These are phyloP conservation scores for Sceloporus tristichus DNA, from an alignment of 2,113 vertebrate genomes.

Conservation along the genomic window DNA sequence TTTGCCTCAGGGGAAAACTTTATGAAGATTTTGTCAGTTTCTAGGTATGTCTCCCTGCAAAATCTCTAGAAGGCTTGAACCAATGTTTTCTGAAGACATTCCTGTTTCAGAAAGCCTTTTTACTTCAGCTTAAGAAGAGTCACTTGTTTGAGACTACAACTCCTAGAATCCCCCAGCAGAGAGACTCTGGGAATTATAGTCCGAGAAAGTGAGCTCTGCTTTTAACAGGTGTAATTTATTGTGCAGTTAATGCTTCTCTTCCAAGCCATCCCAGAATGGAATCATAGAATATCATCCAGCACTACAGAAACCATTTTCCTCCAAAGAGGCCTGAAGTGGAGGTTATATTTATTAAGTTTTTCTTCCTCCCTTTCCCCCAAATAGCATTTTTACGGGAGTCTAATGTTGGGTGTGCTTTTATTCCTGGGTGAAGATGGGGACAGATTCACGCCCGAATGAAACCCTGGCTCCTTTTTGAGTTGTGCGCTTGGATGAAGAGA, in stretches of 20 bases:
- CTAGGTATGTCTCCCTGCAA: background rate
- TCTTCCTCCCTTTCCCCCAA: constrained; percentile 52
- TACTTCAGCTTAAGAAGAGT: no score
- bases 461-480: constrained; percentile 5
- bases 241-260: no score
- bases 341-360: constrained; percentile 24
- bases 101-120: no score
- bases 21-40: background rate
- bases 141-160: no score
- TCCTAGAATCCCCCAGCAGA: no score
- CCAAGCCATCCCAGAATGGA: background rate
- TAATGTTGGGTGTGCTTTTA: constrained; percentile 42
- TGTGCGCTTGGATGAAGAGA: constrained; percentile 15
- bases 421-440: constrained; percentile 28
- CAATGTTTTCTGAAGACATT: no score
- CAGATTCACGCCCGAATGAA: constrained; percentile 52
- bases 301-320: background rate
- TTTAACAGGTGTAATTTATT: no score
- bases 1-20: background rate
- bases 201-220: no score
- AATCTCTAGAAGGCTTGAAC: no score
- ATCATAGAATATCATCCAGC: background rate
- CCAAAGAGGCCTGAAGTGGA: no score
- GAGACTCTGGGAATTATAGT: no score
- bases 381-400: constrained; percentile 18